Base-by-base conservation (phyloP, 2,113 vertebrate species). In the Hydrolagus affinis region DNA sequence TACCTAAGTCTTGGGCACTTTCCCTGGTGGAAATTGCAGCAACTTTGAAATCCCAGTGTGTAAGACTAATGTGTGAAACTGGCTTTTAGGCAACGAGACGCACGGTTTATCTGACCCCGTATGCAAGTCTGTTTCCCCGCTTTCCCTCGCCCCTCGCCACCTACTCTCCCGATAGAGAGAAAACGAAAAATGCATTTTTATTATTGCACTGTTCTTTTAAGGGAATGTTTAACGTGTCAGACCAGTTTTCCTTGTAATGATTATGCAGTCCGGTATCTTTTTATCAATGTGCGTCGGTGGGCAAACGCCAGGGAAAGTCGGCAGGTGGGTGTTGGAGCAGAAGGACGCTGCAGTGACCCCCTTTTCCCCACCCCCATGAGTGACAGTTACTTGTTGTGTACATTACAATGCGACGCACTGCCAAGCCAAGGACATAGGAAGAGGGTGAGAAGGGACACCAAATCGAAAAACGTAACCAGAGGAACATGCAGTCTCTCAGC, bases 201-300 rank as follows among this genome's bases (percentile, higher is more conserved):
- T 83, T n/a, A n/a, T n/a, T 83, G 17, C 30, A 66, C 60, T 83
- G 59, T 80, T 83, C 28, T 66, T 83, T 83, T 83, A 19, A 66
- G 60, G 77, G 8, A 66, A 66, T 83, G 25, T n/a, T n/a, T 17
- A n/a, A n/a, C n/a, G n/a, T n/a, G n/a, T n/a, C 60, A 66, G n/a
- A 14, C 9, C 8, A 60, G 57, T 30, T 66, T 64, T 83, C 62
- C 66, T 66, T 83, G 32, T 19, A 66, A 83, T 7, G 77, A 64
- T 83, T 28, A 83, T 60, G 66, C 28, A 30, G 2, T 83, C 66
- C 30, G 25, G 62, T 64, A 83, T 15, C 60, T 64, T 83, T 64
- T 80, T 80, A 80, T 30, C 23, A 83, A 66, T 30, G 9, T 78
- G 28, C 62, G 19, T 83, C 66, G 60, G 12, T 66, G 60, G 62